Base-by-base conservation (phyloP, 2,113 vertebrate genomes). In the Cavia aperea region DNA sequence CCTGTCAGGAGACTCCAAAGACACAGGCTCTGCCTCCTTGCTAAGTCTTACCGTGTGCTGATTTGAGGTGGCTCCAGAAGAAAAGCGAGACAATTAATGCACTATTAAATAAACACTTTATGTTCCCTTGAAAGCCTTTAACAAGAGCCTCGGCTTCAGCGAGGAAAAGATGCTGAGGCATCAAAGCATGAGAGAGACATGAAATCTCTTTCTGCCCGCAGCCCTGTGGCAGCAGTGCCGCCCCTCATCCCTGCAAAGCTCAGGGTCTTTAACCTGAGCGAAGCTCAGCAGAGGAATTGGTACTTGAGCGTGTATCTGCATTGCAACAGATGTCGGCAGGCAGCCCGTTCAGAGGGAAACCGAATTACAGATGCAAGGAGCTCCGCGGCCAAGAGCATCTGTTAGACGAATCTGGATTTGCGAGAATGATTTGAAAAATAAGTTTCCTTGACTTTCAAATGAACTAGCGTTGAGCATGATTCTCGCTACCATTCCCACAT, bases 341-440 rank as follows among this genome's bases (percentile, higher is more conserved):
- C 90, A 65, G 94, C 96, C 84, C 68, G 23, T 94, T 93, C 85
- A 70, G 93, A 90, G 95, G 86, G 90, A 96, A 96, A 96, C 54
- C 95, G 93, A 96, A 96, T 95, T 96, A 96, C 95, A 96, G 96
- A 93, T 94, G 95, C 94, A 95, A 94, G 88, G 90, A 96, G 82
- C 93, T 75, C 79, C 87, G 93, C 93, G 95, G 86, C 36, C 77
- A 93, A 94, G 85, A 88, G 95, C 93, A 95, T 96, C 95, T 96
- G 95, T 95, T 94, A 86, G 62, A 93, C 18, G 82, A 96, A 94
- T 95, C 95, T 93, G 95, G 95, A 95, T 96, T 94, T 58, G 83
- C 95, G 90, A 92, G 79, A 95, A 93, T 88, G 63, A 90, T 96
- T 95, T 95, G 93, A 96, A 96, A 96, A 95, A 95, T 90, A 95